phyloP scores from a whole-genome alignment of 2,113 vertebrate genomes.

The Sander vitreus region DNA sequence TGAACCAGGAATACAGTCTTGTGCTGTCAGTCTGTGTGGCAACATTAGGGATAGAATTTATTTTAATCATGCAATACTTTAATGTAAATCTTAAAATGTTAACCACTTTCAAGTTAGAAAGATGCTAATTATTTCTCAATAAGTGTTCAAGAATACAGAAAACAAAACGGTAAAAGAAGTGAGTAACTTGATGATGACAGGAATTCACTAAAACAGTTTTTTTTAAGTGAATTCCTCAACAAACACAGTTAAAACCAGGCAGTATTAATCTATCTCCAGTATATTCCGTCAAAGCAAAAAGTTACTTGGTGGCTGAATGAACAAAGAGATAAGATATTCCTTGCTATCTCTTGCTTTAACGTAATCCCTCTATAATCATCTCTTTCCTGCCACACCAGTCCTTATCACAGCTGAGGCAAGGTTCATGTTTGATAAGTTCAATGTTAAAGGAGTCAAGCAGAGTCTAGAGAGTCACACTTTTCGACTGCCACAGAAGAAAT shows the following conservation, averaged over 20 bases:
- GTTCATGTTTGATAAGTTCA: conserved; percentile 64
- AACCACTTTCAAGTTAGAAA: background rate
- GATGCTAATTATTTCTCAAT: background rate
- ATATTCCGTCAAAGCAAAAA: conserved; percentile 18
- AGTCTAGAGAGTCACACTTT: conserved; percentile 19
- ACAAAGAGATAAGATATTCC: conserved; percentile 69
- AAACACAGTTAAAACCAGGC: background rate
- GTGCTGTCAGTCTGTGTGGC: background rate
- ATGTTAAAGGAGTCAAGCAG: conserved; percentile 29
- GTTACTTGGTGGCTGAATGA: conserved; percentile 15
- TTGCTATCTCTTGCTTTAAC: conserved; percentile 54
- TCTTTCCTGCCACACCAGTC: conserved; percentile 20
- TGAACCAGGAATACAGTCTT: conserved; percentile 1
- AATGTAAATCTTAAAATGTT: background rate
- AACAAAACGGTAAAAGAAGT: background rate
- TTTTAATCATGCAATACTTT: background rate
- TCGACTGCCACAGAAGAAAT: background rate
- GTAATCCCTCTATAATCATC: conserved; percentile 28
- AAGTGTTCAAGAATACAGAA: background rate
- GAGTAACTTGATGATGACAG: background rate
- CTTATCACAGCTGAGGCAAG: conserved; percentile 61
- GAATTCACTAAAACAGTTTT: background rate
- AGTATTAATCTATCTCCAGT: background rate
- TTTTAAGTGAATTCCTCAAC: background rate
- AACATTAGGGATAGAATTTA: background rate